Base-by-base conservation (phyloP, 2,113 vertebrate genomes). In the Formicarius rufipectus region DNA sequence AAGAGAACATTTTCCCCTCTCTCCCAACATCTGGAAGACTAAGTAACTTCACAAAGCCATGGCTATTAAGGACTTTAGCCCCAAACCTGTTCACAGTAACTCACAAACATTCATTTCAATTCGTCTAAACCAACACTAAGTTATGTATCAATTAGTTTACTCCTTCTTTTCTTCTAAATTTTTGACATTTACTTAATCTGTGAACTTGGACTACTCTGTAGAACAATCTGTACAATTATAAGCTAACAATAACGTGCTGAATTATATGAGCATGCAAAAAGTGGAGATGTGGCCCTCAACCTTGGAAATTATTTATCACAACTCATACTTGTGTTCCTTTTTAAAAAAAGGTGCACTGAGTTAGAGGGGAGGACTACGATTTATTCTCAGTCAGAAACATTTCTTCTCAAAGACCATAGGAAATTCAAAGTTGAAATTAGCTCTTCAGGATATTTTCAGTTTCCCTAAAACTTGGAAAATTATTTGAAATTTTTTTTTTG, bases 1-100 rank as follows among this genome's bases (percentile, higher is more conserved):
- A 42, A 30, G 2, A 47, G 47, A 79, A 45, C 0, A 1, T 27
- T 50, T 35, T n/a, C 2, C 6, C 6, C 4, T 60, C 63, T 60
- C 24, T 40, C 27, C 11, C 56, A 67, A 22, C 3, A 67, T 44
- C 14, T 84, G 20, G 7, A 55, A 56, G 20, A 45, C 13, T 39
- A 45, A 45, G 47, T 8, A 60, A 89, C 8, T 50, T 59, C 28
- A 59, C 12, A 76, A 79, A 75, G 35, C 7, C 40, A 55, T 7
- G 25, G 6, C 10, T 62, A 14, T 35, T 37, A 73, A 72, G 7
- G 27, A 71, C 47, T 71, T 85, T 15, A 76, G 5, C 8, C 6
- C 25, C 15, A 79, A 18, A 13, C 16, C 14, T 53, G 2, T 47
- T 64, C 59, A 49, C 5, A n/a, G 18, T 50, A 72, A 50, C 18